Evolutionary conservation across 2,797 vertebrate species (phyloP).

Genomic region (Myioborus melanocephalus): DNA sequence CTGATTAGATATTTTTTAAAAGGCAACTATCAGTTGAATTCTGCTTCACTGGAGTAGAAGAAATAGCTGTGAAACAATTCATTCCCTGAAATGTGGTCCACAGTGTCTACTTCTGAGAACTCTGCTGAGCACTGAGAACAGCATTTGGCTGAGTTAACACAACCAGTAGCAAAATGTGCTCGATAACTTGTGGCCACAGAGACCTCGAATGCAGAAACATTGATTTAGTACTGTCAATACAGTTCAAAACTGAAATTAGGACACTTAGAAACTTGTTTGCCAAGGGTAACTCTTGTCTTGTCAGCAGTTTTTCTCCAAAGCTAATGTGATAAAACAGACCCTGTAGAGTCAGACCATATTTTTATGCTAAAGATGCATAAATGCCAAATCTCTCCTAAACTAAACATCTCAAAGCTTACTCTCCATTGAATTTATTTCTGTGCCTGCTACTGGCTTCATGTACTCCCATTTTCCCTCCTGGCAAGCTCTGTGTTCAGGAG

Average conservation of each 20-base stretch:
- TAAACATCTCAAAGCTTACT: not conserved
- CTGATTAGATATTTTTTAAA: not conserved
- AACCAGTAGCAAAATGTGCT: not conserved
- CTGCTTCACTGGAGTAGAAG: not conserved
- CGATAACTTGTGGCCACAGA: not conserved
- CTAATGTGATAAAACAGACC: not conserved
- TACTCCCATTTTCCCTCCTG: not conserved
- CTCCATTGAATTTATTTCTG: not conserved
- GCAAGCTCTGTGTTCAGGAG: not conserved
- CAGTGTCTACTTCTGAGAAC: not conserved
- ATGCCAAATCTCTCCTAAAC: not conserved
- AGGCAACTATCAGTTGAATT: not conserved
- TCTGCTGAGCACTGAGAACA: not conserved
- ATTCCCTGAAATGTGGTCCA: not conserved
- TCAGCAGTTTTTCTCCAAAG: not conserved
- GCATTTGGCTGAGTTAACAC: not conserved
- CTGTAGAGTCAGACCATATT: not conserved
- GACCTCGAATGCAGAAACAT: not conserved
- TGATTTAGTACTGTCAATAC: accelerated
- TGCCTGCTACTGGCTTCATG: not conserved
- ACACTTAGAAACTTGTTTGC: not conserved
- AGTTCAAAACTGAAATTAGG: not conserved
- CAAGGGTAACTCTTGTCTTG: not conserved
- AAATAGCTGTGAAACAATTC: not conserved
- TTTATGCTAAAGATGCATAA: not conserved